Conservation (phyloP, 2,113 vertebrate species). For the Toxotes chatareus region DNA sequence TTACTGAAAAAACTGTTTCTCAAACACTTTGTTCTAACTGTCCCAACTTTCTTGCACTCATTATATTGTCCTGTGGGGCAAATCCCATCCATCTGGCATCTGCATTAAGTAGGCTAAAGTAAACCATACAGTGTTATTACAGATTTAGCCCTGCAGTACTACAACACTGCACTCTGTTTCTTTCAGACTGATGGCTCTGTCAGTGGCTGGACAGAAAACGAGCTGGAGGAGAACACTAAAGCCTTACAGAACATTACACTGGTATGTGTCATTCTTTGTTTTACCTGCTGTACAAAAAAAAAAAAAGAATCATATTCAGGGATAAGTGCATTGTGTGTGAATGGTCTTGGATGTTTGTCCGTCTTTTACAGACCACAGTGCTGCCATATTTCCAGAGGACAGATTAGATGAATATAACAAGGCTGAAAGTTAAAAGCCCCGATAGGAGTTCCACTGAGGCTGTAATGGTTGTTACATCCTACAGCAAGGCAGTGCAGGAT, state of each 20-base stretch:
- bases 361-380: neutral
- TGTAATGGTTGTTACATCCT: neutral
- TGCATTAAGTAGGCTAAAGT: constrained; percentile 24
- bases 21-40: constrained; percentile 17
- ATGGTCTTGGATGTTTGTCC: neutral
- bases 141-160: neutral
- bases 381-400: too few relatives aligned
- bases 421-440: too few relatives aligned
- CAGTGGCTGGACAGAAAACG: constrained; percentile 37
- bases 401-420: neutral
- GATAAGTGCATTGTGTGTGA: neutral
- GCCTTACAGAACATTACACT: constrained; percentile 48
- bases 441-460: neutral
- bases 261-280: constrained; percentile 41
- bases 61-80: constrained; percentile 21
- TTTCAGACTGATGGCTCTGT: constrained; percentile 55
- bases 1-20: neutral
- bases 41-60: constrained; percentile 24
- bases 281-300: neutral
- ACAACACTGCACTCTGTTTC: neutral
- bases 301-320: neutral
- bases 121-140: neutral
- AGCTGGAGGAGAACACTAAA: constrained; percentile 39
- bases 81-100: constrained; percentile 27
- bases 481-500: neutral